Evolutionary conservation across 2,797 vertebrate genomes (phyloP).

Genomic region (Antennarius maculatus): DNA sequence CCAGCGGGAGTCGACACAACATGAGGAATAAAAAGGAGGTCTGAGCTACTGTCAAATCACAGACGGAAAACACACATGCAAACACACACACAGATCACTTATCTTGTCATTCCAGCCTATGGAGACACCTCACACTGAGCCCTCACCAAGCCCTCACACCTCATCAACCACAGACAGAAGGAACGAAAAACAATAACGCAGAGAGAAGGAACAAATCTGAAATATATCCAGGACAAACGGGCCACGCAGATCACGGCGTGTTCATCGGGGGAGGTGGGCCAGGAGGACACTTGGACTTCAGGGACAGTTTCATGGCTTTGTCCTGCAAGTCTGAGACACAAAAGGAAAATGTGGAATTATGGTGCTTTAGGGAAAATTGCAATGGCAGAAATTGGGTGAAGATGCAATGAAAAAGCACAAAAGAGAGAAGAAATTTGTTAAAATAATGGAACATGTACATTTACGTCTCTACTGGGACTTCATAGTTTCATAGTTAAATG

Average conservation of each 20-base stretch:
- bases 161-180: slow-evolving; percentile 57
- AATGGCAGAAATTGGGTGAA: slow-evolving; percentile 4
- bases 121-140: slow-evolving; percentile 20
- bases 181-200: not conserved
- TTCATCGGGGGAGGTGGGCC: slow-evolving; percentile 40
- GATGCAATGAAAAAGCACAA: slow-evolving; percentile 31
- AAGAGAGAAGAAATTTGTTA: slow-evolving; percentile 43
- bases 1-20: slow-evolving; percentile 50
- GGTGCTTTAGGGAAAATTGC: slow-evolving; percentile 15
- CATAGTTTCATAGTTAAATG: slow-evolving; percentile 5
- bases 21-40: slow-evolving; percentile 47
- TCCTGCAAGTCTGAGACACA: slow-evolving; percentile 30
- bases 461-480: slow-evolving; percentile 20
- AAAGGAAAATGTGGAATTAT: slow-evolving; percentile 29
- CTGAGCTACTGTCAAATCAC: slow-evolving; percentile 45
- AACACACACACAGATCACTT: slow-evolving; percentile 48
- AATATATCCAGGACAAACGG: slow-evolving; percentile 76
- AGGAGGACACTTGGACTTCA: slow-evolving; percentile 31
- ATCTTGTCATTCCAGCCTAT: slow-evolving; percentile 52
- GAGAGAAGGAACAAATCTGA: slow-evolving; percentile 60
- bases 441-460: slow-evolving; percentile 32
- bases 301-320: slow-evolving; percentile 43
- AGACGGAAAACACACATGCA: slow-evolving; percentile 18
- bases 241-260: slow-evolving; percentile 64
- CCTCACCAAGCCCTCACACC: slow-evolving; percentile 42